Evolutionary conservation across 2,797 vertebrate genomes (phyloP).

Genomic region (Sebastolobus alascanus): DNA sequence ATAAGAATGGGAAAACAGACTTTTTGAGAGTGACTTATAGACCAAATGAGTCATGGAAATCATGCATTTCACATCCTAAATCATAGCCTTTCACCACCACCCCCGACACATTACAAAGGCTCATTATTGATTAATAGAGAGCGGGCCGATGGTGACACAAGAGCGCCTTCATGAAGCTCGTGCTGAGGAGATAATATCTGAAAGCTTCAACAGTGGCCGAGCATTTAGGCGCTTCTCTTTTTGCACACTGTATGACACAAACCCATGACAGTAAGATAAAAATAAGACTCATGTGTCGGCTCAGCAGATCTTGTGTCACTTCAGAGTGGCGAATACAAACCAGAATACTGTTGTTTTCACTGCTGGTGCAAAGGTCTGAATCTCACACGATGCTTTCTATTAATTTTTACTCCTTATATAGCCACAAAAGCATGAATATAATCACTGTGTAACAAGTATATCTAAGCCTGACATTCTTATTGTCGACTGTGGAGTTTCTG

Average conservation of each 20-base stretch:
- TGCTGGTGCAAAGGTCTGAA: neutral
- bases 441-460: neutral
- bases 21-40: constrained; percentile 28
- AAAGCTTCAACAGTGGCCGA: constrained; percentile 49
- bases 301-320: constrained; percentile 65
- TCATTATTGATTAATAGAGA: constrained; percentile 55
- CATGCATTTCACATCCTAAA: constrained; percentile 44
- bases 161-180: constrained; percentile 50
- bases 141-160: constrained; percentile 32
- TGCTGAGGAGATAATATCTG: constrained; percentile 61
- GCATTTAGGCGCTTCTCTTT: constrained; percentile 53
- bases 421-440: neutral
- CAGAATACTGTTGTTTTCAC: constrained; percentile 33
- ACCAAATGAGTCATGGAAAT: constrained; percentile 58
- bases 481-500: neutral
- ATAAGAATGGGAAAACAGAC: constrained; percentile 17
- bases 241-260: constrained; percentile 60
- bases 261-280: constrained; percentile 68
- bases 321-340: constrained; percentile 23
- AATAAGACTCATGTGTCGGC: constrained; percentile 64
- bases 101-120: constrained; percentile 40
- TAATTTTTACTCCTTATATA: neutral
- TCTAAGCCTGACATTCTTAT: neutral
- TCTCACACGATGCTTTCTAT: constrained; percentile 1
- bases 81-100: constrained; percentile 34